A percentile compares a stretch with the other conserved stretches of the same genome.
phyloP scores from a whole-genome alignment of 2,797 vertebrate species.

The Remorina albescens region DNA sequence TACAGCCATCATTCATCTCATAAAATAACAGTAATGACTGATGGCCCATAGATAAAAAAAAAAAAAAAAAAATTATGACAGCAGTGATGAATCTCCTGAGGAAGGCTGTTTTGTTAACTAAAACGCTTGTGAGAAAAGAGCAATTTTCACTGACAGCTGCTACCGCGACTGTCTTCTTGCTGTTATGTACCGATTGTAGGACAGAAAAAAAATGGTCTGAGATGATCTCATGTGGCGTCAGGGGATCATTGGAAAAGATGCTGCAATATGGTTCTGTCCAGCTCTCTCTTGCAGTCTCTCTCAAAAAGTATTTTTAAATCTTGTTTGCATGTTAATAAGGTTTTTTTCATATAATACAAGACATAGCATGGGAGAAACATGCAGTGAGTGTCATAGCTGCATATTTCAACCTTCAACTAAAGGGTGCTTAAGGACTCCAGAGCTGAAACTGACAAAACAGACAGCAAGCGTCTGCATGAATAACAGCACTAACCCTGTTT shows the following conservation, averaged over 20 bases:
- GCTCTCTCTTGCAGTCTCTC: background rate
- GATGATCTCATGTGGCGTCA: slow-evolving; percentile 33
- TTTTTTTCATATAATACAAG: too few species aligned
- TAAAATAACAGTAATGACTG: slow-evolving; percentile 59
- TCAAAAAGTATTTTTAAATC: too few species aligned
- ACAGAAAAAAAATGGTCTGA: slow-evolving; percentile 24
- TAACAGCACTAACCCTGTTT: too few species aligned
- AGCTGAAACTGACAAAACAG: too few species aligned
- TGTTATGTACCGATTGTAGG: slow-evolving; percentile 27
- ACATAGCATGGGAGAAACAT: too few species aligned
- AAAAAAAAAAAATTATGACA: slow-evolving; percentile 58
- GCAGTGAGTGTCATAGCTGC: too few species aligned
- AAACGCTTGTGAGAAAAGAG: slow-evolving; percentile 36
- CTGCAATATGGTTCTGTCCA: background rate
- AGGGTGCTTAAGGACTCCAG: too few species aligned
- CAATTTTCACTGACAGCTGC: slow-evolving; percentile 47
- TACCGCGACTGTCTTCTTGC: slow-evolving; percentile 25
- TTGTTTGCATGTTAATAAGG: too few species aligned
- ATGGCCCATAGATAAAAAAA: slow-evolving; percentile 57
- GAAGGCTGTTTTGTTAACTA: slow-evolving; percentile 52
- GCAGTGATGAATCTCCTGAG: slow-evolving; percentile 58
- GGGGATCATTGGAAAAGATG: slow-evolving; percentile 34
- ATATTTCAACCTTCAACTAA: too few species aligned
- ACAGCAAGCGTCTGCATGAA: too few species aligned
- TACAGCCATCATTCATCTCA: slow-evolving; percentile 66